These are phyloP conservation scores for Oxystoma pomonae DNA, from an alignment of 2,888 invertebrate genomes.

Conservation along the genomic window DNA sequence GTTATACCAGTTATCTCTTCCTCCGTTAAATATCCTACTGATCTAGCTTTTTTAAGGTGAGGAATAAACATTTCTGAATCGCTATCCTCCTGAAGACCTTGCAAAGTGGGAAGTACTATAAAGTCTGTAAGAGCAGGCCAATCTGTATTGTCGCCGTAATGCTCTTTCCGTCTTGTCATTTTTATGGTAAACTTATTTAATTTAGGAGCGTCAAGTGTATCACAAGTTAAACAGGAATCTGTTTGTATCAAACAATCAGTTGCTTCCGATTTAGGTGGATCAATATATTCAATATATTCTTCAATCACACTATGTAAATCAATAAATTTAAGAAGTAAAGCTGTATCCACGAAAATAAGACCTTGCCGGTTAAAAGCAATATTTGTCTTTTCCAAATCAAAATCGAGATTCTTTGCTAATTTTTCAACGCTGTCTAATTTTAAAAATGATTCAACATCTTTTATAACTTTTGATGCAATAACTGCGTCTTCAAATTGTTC, in stretches of 20 bases:
- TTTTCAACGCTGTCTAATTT: constrained; percentile 7
- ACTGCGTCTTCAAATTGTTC: constrained; percentile 11
- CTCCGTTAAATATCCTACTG: constrained; percentile 15
- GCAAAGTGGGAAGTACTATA: constrained; percentile 19
- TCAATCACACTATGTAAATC: constrained; percentile 27
- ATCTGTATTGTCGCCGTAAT: constrained; percentile 13
- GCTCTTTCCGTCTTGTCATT: constrained; percentile 4
- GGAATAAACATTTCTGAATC: constrained; percentile 4
- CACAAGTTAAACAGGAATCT: constrained; percentile 6
- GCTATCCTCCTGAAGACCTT: not conserved
- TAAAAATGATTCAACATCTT: constrained; percentile 6
- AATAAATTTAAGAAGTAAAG: constrained; percentile 27
- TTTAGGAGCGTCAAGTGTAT: constrained; percentile 3
- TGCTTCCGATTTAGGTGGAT: constrained; percentile 10
- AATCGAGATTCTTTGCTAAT: constrained; percentile 5
- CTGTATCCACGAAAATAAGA: constrained; percentile 26
- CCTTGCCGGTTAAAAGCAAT: constrained; percentile 23
- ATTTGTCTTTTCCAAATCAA: constrained; percentile 22
- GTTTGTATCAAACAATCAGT: constrained; percentile 18
- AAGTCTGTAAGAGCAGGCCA: constrained; percentile 13
- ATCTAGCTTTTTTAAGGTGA: constrained; percentile 17
- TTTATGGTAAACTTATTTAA: constrained; percentile 16
- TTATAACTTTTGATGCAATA: constrained; percentile 5
- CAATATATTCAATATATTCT: constrained; percentile 20
- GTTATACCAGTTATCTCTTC: constrained; percentile 20